Percentiles rank a stretch among this genome's conserved stretches.
Conservation (phyloP, 2,888 invertebrate species). For the Microchrysa polita region DNA sequence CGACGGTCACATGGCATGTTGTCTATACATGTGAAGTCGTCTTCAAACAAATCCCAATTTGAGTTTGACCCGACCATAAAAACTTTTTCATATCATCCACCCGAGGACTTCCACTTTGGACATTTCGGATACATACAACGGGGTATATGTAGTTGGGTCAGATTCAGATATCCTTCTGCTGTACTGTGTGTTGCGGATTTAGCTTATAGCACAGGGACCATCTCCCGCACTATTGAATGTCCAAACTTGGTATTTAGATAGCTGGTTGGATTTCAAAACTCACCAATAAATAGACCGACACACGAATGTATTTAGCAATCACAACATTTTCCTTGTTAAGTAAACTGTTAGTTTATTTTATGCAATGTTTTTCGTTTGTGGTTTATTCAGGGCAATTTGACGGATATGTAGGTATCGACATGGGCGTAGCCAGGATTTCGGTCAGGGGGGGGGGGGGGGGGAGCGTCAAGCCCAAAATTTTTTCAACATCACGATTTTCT, state of each 20-base stretch:
- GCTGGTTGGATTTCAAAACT: constrained; percentile 35
- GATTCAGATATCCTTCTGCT: not conserved
- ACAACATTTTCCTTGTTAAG: constrained; percentile 50
- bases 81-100: constrained; percentile 46
- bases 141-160: too few relatives aligned
- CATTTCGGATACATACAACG: constrained; percentile 45
- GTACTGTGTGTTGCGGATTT: not conserved
- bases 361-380: constrained; percentile 22
- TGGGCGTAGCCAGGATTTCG: too few relatives aligned
- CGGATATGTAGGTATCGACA: not conserved
- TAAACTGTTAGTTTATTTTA: constrained; percentile 48
- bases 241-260: constrained; percentile 19
- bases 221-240: not conserved
- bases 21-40: constrained; percentile 16
- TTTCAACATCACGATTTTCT: too few relatives aligned
- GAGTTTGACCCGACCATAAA: constrained; percentile 39
- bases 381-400: not conserved
- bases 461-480: too few relatives aligned
- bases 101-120: constrained; percentile 35
- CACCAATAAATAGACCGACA: constrained; percentile 42
- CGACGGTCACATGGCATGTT: not conserved
- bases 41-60: constrained; percentile 48
- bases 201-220: not conserved
- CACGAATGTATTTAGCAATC: constrained; percentile 42
- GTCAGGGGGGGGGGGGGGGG: too few relatives aligned